Base-by-base conservation (phyloP, 2,797 vertebrate species). In the Pseudopleuronectes americanus region DNA sequence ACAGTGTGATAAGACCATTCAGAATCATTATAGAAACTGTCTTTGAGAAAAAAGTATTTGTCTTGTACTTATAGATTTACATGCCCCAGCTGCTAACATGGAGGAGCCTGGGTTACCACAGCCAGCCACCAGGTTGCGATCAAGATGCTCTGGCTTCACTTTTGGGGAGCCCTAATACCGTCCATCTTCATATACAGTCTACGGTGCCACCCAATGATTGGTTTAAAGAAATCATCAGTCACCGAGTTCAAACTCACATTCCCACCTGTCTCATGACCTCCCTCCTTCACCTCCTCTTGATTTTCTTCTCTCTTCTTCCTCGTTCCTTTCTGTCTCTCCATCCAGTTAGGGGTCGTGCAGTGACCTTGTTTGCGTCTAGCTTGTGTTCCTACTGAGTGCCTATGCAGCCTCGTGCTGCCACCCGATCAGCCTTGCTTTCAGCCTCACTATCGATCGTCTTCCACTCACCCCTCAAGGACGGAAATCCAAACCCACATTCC, bases 391-490 rank as follows among this genome's bases (percentile, higher is more conserved):
- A 36, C 79, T 84, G 78, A 87, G 90, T 84, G 89, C 73, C 84
- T 85, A 79, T 72, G 77, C 68, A 81, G 84, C 89, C 82, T 87
- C 68, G 76, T 84, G 82, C 80, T 88, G 92, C 89, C 92, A 94
- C 87, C 89, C 57, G 93, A 95, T 94, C 93, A 84, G 92, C 84
- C 84, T 90, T 68, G 80, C 89, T 92, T 89, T 92, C 90, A 89
- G 89, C 84, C 89, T 87, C 83, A 62, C 71, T 86, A 94, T 95
- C 81, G 94, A 95, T 95, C 86, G 79, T 47, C 83, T 78, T 89
- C 82, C 80, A 78, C 87, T 90, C 89, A 88, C 88, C 91, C 89
- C 91, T 93, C 93, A 95, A 95, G 94, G 94, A 93, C 93, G 73
- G 93, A 93, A 94, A 95, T 91, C 90, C 80, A 92, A 95, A 88